These are phyloP conservation scores for Tachyglossus aculeatus DNA, from an alignment of 2,797 vertebrate species.

Conservation along the genomic window DNA sequence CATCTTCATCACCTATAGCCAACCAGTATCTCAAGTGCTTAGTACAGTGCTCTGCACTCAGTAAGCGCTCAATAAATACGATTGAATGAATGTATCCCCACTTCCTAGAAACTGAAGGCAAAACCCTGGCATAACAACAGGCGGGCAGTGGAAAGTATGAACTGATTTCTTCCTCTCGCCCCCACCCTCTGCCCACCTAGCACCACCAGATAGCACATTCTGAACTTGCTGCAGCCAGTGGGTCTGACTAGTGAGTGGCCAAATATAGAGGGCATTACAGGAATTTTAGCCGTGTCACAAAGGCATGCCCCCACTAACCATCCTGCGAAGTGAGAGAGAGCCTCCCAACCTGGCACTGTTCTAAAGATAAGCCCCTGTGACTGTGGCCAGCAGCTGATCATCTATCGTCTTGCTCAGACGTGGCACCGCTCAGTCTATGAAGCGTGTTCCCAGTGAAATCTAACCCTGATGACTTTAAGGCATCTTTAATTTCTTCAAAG, in stretches of 20 bases:
- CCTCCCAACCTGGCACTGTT: neutral
- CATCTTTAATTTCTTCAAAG: no score
- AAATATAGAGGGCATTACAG: constrained; percentile 7
- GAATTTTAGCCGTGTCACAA: constrained; percentile 20
- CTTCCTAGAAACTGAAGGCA: neutral
- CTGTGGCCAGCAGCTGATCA: constrained; percentile 15
- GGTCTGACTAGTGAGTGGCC: constrained; percentile 11
- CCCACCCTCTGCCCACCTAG: neutral
- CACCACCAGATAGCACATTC: neutral
- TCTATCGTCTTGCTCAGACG: neutral
- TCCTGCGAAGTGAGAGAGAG: neutral
- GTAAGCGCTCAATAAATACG: no score
- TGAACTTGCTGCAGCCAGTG: neutral
- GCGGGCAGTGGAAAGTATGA: neutral
- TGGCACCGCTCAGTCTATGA: neutral
- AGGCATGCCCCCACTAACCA: neutral
- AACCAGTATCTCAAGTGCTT: no score
- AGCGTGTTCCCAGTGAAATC: no score
- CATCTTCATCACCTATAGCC: no score
- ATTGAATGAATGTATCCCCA: no score
- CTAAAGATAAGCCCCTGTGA: constrained; percentile 25
- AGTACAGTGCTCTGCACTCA: no score
- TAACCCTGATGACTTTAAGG: no score
- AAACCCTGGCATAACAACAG: neutral
- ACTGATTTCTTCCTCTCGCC: neutral